Evolutionary conservation across 2,797 vertebrate genomes (phyloP), one percentile per base, ranked within the genome.

Genomic region (Babyrousa celebensis): DNA sequence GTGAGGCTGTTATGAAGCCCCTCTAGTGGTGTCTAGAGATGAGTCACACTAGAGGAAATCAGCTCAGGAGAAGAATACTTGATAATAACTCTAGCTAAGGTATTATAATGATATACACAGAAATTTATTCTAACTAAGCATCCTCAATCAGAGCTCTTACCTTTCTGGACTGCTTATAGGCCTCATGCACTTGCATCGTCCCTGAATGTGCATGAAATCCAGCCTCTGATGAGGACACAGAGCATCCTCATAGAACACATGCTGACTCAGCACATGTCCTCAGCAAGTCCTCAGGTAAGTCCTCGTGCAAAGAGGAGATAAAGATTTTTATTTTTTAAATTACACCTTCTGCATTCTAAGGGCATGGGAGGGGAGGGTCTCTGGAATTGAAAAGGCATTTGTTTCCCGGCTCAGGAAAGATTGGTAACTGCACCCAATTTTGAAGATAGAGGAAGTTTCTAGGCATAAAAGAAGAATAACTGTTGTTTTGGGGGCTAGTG

Each of bases 381-480:
- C 58, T 89, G 6, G 16, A 60, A 8, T 40, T 85, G 56, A 84
- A 85, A 86, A 67, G 54, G 25, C 11, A 71, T 70, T 74, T 85
- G 21, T 40, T 89, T 91, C 43, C 65, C 71, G 70, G 75, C 63
- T 29, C 20, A 23, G 21, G 43, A 48, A 48, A 48, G 6, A 32
- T 75, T 62, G 56, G 52, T 72, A 20, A 88, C 29, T 83, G 7
- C 23, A 77, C 54, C 23, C 20, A 91, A 6, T 77, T 93, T 92
- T 92, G 68, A 89, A 92, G 27, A 86, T 20, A 79, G 1, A 86
- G 91, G 77, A 5, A 58, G 65, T 80, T 85, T 94, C 20, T 67
- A 0, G 68, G 52, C 54, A 79, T 63, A 65, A 72, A 96, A 86
- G 36, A 77, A 25, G 68, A 40, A 82, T 36, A 82, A 36, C 7